phyloP scores from a whole-genome alignment of 2,888 invertebrate species.

The Tanytarsus gracilentus region DNA sequence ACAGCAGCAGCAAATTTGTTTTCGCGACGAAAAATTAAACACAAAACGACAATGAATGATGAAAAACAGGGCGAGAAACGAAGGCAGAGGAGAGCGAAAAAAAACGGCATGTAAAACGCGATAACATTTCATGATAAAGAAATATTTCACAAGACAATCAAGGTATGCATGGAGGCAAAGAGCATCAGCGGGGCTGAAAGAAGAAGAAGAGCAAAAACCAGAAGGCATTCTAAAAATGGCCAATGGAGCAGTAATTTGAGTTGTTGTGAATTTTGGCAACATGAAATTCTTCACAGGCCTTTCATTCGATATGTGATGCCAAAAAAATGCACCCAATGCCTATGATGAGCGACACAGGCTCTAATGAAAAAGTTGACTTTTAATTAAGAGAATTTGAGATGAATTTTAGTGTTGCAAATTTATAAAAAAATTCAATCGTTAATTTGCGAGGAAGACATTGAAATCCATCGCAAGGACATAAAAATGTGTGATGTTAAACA shows the following conservation, averaged over 20 bases:
- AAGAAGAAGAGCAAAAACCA: not conserved
- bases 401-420: not conserved
- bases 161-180: not conserved
- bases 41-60: not conserved
- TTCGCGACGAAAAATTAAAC: not conserved
- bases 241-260: not conserved
- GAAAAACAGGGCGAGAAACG: too few species aligned
- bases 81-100: not conserved
- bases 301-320: too few species aligned
- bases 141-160: conserved; percentile 15
- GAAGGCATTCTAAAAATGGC: conserved; percentile 9
- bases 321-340: too few species aligned
- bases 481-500: conserved; percentile 23
- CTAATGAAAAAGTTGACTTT: too few species aligned
- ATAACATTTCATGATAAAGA: conserved; percentile 15
- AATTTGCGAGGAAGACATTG: not conserved
- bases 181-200: not conserved
- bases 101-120: conserved; percentile 12
- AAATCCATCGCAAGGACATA: not conserved
- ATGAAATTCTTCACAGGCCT: conserved; percentile 4
- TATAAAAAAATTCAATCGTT: not conserved
- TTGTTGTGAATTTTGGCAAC: conserved; percentile 3
- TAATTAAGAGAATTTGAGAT: too few species aligned
- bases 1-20: conserved; percentile 4
- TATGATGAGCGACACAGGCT: too few species aligned